Evolutionary conservation across 2,888 invertebrate species (phyloP).

Genomic region (Cyrtodaria siliqua): DNA sequence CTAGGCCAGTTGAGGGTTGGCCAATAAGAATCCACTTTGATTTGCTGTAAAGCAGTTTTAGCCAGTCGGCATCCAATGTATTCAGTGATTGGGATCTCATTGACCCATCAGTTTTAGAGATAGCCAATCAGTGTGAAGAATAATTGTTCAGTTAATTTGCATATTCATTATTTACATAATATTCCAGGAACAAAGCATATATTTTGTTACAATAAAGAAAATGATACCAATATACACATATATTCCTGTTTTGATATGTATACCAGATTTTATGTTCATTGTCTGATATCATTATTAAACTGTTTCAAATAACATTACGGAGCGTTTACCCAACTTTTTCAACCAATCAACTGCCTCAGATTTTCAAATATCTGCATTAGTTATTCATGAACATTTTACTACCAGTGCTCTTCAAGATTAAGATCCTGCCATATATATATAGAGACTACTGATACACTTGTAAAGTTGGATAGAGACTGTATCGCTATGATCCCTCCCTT

Average conservation of each 20-base stretch:
- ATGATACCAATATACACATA: constrained; percentile 24
- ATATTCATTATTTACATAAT: constrained; percentile 61
- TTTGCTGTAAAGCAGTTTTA: not conserved
- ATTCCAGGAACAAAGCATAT: constrained; percentile 73
- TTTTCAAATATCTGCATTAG: too few relatives aligned
- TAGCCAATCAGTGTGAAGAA: constrained; percentile 40
- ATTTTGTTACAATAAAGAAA: constrained; percentile 71
- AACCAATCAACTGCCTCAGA: too few relatives aligned
- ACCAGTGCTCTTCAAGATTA: too few relatives aligned
- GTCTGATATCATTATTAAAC: too few relatives aligned
- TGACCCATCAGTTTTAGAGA: constrained; percentile 1
- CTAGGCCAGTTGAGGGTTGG: not conserved
- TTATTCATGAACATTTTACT: too few relatives aligned
- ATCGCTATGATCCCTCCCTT: too few relatives aligned
- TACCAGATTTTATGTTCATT: too few relatives aligned
- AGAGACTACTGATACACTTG: too few relatives aligned
- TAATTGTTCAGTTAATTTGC: constrained; percentile 50
- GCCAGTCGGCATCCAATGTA: not conserved
- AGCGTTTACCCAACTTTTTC: too few relatives aligned
- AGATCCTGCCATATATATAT: too few relatives aligned
- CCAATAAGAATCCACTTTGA: constrained; percentile 5
- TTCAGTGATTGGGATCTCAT: constrained; percentile 17
- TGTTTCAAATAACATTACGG: too few relatives aligned
- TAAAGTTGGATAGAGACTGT: too few relatives aligned
- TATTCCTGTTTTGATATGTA: constrained; percentile 8